Evolutionary conservation across 2,888 invertebrate species (phyloP).

Genomic region (Drosophila robusta): DNA sequence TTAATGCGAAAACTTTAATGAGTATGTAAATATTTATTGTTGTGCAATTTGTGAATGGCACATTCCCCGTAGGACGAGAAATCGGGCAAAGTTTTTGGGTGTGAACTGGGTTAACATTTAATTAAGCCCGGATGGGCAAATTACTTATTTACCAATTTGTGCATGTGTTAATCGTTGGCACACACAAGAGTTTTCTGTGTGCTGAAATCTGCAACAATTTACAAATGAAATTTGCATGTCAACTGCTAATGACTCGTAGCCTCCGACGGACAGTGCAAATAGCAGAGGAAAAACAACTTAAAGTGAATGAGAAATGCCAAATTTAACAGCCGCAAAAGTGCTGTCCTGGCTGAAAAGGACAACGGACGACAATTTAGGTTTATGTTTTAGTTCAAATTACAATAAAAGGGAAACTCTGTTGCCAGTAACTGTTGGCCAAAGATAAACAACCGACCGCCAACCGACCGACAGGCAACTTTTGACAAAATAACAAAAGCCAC

Average conservation of each 20-base stretch:
- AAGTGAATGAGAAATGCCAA: constrained; percentile 34
- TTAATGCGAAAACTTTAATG: constrained; percentile 76
- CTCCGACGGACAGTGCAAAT: constrained; percentile 6
- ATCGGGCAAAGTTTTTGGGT: constrained; percentile 6
- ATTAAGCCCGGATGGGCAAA: constrained; percentile 18
- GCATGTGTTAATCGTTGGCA: constrained; percentile 39
- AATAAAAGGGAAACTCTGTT: constrained; percentile 34
- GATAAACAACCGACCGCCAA: constrained; percentile 46
- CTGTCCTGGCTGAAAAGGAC: constrained; percentile 30
- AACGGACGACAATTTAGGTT: constrained; percentile 28
- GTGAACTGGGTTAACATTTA: constrained; percentile 31
- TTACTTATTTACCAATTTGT: constrained; percentile 33
- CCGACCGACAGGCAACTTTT: constrained; percentile 40
- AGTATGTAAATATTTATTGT: constrained; percentile 75
- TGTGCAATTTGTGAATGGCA: constrained; percentile 43
- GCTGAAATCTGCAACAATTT: constrained; percentile 6
- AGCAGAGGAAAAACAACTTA: neutral
- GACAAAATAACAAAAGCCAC: constrained; percentile 55
- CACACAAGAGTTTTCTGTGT: neutral
- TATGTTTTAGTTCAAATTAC: constrained; percentile 40
- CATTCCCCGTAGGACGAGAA: neutral
- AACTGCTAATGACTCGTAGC: constrained; percentile 32
- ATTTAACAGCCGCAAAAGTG: constrained; percentile 39
- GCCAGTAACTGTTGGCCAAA: constrained; percentile 49
- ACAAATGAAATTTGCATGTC: constrained; percentile 22